Base-by-base conservation (phyloP, 1,140 invertebrate genomes). In the Drosophila miranda region DNA sequence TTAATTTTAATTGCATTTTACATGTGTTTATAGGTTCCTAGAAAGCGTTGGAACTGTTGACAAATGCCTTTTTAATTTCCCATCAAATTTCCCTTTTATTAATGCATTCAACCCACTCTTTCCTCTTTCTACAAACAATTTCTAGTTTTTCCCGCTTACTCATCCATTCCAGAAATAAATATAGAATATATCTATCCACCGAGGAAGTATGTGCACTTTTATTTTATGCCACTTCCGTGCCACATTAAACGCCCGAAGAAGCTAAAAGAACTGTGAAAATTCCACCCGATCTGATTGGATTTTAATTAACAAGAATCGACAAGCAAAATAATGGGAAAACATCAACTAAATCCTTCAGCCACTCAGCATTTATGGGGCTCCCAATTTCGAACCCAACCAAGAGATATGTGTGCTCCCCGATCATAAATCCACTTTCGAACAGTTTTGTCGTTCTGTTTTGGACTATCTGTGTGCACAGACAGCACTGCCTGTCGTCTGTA, bases 341-440 rank as follows among this genome's bases (percentile, higher is more conserved):
- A 49, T n/a, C 46, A 49, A 14, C 54, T 51, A 28, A 56, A 56
- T 56, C 54, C 54, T 21, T 56, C 54, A 51, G 28, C 54, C 23
- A 51, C 1, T 14, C 23, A 23, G 43, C 54, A 50, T 50, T 56
- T 19, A 19, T 19, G 1, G 2, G 19, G 19, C 19, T 11, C 34
- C 34, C 34, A 38, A 13, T 38, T 13, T 38, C 3, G 34, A 13
- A 11, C 3, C 34, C 1, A 38, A 38, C 11, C 2, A 38, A 38
- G 13, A 38, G 34, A 38, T 11, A 38, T 38, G 11, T 38, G 34
- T 38, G 5, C 5, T 38, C 11, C 42, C 48, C 30, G 55, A 51
- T 75, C 73, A 75, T 75, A 75, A 75, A 75, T 76, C 57, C 45
- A 62, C 67, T 69, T 76, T 76, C 44, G 53, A 76, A 75, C 56